Conservation (phyloP, 2,888 invertebrate species). For the Xanthia icteritia region DNA sequence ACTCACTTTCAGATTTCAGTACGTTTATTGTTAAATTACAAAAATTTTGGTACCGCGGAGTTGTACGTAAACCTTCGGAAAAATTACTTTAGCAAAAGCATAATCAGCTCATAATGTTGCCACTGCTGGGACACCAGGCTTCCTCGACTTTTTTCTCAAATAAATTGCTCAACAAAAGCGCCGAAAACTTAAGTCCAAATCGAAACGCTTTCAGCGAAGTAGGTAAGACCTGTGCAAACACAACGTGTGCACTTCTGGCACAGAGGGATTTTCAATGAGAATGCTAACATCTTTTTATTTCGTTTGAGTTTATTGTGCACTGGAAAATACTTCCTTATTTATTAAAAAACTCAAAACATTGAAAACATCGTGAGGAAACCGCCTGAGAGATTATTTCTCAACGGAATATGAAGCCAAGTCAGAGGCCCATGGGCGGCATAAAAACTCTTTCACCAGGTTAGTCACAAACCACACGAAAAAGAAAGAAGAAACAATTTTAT, state of each 20-base stretch:
- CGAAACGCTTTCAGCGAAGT: conserved; percentile 17
- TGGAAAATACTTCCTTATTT: neutral
- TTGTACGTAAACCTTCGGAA: neutral
- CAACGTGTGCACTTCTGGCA: conserved; percentile 1
- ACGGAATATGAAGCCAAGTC: no score
- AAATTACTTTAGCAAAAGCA: neutral
- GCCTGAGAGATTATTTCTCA: no score
- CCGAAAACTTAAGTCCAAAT: conserved; percentile 13
- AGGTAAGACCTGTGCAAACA: conserved; percentile 16
- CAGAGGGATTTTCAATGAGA: neutral
- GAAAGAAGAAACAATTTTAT: no score
- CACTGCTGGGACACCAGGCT: no score
- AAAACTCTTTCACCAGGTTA: no score
- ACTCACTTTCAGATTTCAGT: neutral
- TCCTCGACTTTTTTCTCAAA: neutral
- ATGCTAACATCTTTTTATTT: neutral
- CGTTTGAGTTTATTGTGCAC: neutral
- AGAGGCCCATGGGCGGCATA: no score
- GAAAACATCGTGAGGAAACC: no score
- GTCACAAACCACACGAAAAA: no score
- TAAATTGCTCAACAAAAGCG: neutral
- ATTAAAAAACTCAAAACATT: neutral
- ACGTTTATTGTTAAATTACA: neutral
- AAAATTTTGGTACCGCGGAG: neutral
- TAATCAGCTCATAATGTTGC: neutral